Evolutionary conservation across 1,140 invertebrate genomes (phyloP), one percentile per base, ranked within the genome.

Genomic region (Diplogasteroides magnus): DNA sequence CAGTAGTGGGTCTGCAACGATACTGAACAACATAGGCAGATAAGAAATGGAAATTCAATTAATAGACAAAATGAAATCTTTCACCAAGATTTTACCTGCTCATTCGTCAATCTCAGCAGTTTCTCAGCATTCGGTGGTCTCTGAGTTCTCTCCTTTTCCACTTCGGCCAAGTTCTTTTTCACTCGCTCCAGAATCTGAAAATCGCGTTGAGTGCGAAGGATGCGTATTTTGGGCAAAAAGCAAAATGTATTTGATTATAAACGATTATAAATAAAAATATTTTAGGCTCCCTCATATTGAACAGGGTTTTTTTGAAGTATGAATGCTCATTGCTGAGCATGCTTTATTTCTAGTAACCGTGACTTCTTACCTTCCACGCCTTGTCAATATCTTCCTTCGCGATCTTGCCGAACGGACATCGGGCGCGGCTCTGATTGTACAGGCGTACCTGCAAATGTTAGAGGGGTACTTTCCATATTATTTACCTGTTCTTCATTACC

Each of bases 321-420:
- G n/a, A n/a, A n/a, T n/a, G n/a, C n/a, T n/a, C n/a, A n/a, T n/a
- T n/a, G n/a, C n/a, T n/a, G n/a, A 68, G 37, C 37, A 19, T 11
- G 6, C 37, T 48, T 6, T 48, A 48, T 48, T 48, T 19, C 37
- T 19, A 11, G 6, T 48, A 48, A 19, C 6, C 6, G 6, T 19
- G 6, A 48, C 6, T 48, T 48, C 37, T 48, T 3, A 84, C 75
- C 64, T 80, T 76, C 48, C 78, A 73, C 13, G 79, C 84, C 65
- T 82, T 76, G 25, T 82, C 64, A 31, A 85, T 77, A 37, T 72
- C 76, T 31, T 82, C 77, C 60, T 77, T 76, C 56, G 81, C 81
- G 14, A 85, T 77, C 55, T 75, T 69, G 31, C 84, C 84, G 76
- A 85, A 84, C 25, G 83, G 83, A 2, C 57, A 64, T 61, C 19